Evolutionary conservation across 2,113 vertebrate species (phyloP), one percentile per base, ranked within the genome.

Genomic region (Galbula dea): DNA sequence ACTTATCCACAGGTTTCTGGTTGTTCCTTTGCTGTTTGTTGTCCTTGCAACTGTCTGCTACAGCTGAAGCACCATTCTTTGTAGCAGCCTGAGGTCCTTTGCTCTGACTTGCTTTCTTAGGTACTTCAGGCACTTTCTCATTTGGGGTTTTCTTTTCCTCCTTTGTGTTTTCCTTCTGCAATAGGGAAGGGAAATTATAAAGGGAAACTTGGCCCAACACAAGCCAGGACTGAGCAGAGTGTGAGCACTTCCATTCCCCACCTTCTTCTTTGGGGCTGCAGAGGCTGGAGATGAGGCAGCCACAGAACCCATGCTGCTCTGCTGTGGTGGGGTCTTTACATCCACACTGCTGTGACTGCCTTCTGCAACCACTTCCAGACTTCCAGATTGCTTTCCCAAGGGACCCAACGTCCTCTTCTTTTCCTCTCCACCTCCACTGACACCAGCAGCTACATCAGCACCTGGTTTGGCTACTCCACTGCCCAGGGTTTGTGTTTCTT

Each of bases 321-420:
- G 75, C 66, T 73, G 52, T 26, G 18, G 2, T 0, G 57, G 59
- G 10, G 8, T 12, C 24, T 15, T 20, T 76, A 11, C 14, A 29
- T 14, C 51, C 7, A 7, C 6, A 0, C 30, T 32, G 34, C 46
- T 24, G 30, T 8, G 12, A 20, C 24, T 2, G 15, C 24, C 55
- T 82, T 57, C 29, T 26, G 34, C 54, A 46, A 22, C 24, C 2
- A 3, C 43, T 48, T 43, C 34, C 8, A 3, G 26, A 36, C 49
- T 66, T 27, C 66, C 83, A 82, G 59, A 43, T 36, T 65, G 68
- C 57, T 55, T 45, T 59, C 12, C 59, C 30, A 15, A 18, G 6
- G 0, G 39, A 27, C 26, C 21, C 34, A 41, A 12, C 2, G 4
- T 8, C 18, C 16, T 11, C 9, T 1, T 0, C 4, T n/a, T 74